Percentiles rank a stretch among this genome's conserved stretches.
phyloP scores from a whole-genome alignment of 2,797 vertebrate genomes.

The Mareca penelope region DNA sequence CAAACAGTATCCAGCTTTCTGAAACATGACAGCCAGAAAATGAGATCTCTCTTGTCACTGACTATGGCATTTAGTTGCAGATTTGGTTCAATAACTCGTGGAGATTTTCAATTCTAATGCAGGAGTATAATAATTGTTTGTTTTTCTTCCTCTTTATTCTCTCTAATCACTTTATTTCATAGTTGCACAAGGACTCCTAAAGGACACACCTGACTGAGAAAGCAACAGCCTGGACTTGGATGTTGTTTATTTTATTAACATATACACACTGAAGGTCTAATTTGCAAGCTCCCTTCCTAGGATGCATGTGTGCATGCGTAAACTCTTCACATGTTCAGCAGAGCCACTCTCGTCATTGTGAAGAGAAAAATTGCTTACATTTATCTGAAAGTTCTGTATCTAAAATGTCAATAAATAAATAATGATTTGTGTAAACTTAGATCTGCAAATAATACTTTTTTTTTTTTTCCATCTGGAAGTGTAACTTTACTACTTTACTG shows the following conservation, averaged over 20 bases:
- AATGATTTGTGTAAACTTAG: slow-evolving; percentile 10
- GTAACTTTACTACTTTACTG: not conserved
- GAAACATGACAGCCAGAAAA: slow-evolving; percentile 77
- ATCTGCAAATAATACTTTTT: not conserved
- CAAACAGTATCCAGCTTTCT: slow-evolving; percentile 51
- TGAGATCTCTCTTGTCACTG: slow-evolving; percentile 73
- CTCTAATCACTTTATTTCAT: slow-evolving; percentile 74
- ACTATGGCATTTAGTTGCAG: slow-evolving; percentile 73
- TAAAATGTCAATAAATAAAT: slow-evolving; percentile 30
- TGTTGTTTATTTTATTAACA: slow-evolving; percentile 55
- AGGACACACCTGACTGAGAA: slow-evolving; percentile 67
- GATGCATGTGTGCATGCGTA: not conserved
- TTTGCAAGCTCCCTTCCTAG: slow-evolving; percentile 11
- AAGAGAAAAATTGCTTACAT: not conserved
- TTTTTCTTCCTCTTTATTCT: slow-evolving; percentile 69
- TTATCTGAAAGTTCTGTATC: slow-evolving; percentile 18
- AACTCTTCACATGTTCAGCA: not conserved
- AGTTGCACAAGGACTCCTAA: slow-evolving; percentile 68
- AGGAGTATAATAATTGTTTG: slow-evolving; percentile 72
- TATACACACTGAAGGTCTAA: slow-evolving; percentile 33
- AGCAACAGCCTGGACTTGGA: slow-evolving; percentile 61
- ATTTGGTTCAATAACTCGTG: slow-evolving; percentile 73
- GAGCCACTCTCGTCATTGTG: not conserved
- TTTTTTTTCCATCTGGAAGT: not conserved
- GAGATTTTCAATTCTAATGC: slow-evolving; percentile 70